phyloP scores from a whole-genome alignment of 1,140 invertebrate species.

The Drosophila saltans region DNA sequence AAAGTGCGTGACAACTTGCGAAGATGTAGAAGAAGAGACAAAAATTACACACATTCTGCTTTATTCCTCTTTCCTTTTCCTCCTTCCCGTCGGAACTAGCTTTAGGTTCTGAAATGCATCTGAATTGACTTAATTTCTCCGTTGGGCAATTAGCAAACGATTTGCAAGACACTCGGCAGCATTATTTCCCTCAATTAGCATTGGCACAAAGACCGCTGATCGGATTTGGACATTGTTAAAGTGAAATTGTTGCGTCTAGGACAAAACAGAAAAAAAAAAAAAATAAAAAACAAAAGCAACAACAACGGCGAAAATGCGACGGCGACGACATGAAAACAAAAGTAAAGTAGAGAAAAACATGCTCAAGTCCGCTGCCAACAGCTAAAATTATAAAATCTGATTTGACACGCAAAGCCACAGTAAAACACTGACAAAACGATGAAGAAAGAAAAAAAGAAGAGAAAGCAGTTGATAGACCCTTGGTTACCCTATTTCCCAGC shows the following conservation, averaged over 20 bases:
- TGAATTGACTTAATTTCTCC: neutral
- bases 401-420: constrained; percentile 71
- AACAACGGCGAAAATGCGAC: neutral
- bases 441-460: constrained; percentile 21
- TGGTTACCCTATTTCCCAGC: neutral
- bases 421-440: constrained; percentile 31
- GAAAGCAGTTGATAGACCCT: neutral
- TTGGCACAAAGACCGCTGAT: neutral
- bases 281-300: constrained; percentile 9
- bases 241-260: neutral
- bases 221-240: neutral
- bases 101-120: neutral
- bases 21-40: too few relatives aligned
- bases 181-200: neutral
- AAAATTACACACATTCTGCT: too few relatives aligned
- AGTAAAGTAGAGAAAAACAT: constrained; percentile 11
- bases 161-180: neutral
- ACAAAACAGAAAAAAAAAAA: constrained; percentile 5
- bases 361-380: constrained; percentile 28
- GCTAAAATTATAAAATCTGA: constrained; percentile 65
- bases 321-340: constrained; percentile 23
- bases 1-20: too few relatives aligned
- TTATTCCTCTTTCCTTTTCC: too few relatives aligned
- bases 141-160: constrained; percentile 3
- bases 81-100: too few relatives aligned